phyloP scores from a whole-genome alignment of 2,113 vertebrate genomes.

The Tangachromis dhanisi region DNA sequence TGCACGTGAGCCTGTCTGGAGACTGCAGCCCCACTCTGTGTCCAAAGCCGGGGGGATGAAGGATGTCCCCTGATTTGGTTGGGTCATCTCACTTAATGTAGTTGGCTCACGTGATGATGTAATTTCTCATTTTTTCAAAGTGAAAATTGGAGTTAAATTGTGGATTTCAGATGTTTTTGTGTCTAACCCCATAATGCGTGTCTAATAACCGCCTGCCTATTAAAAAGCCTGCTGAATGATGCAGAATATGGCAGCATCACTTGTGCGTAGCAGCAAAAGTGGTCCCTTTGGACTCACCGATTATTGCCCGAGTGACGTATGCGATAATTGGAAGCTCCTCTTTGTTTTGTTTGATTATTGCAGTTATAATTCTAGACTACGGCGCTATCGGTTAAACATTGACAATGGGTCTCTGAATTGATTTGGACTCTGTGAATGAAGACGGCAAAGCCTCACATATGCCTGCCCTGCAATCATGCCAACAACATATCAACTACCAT shows the following conservation, averaged over 20 bases:
- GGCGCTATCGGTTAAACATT: neutral
- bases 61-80: neutral
- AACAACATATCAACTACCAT: neutral
- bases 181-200: neutral
- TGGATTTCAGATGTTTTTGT: neutral
- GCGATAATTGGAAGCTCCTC: neutral
- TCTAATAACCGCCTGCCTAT: neutral
- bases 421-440: neutral
- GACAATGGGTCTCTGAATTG: neutral
- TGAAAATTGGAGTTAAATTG: neutral
- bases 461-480: constrained; percentile 17
- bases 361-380: constrained; percentile 3
- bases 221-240: neutral
- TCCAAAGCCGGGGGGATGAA: neutral
- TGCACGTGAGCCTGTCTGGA: constrained; percentile 47
- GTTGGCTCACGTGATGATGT: neutral
- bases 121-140: neutral
- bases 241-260: neutral
- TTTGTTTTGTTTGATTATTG: constrained; percentile 22
- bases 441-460: neutral
- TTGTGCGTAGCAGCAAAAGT: neutral
- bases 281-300: neutral
- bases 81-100: neutral
- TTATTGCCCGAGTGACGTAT: neutral
- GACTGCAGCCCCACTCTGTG: constrained; percentile 3